Base-by-base conservation (phyloP, 2,797 vertebrate species). In the Neostethus bicornis region DNA sequence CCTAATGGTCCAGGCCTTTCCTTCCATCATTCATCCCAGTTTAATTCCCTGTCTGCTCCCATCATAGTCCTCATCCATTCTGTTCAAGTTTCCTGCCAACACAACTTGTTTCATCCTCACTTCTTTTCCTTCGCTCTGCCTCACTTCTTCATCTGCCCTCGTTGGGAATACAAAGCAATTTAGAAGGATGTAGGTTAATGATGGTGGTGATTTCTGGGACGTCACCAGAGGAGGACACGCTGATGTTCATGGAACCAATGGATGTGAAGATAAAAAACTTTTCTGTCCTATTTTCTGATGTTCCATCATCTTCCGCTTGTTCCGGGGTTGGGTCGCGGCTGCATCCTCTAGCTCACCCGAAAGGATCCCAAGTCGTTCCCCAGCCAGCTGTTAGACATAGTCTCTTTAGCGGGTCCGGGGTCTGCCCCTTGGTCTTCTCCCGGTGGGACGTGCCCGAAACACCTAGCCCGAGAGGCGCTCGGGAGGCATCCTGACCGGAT, bases 161-260 rank as follows among this genome's bases (percentile, higher is more conserved):
- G 11, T 69, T 75, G 86, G 88, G 79, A 85, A 84, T 81, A 79
- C 49, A 63, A 77, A 61, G 73, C 81, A 83, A 86, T 90, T 87
- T 84, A 69, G 70, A 84, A 75, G 61, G 54, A 88, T 90, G 79
- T 86, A 85, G 86, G 86, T 87, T 89, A 90, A 90, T 88, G 85
- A 86, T 75, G 70, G 73, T 6, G 13, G 88, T 88, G 87, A 85
- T 70, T 83, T 80, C 78, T 88, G 75, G 61, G 63, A 84, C 77
- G 77, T 56, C 4, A 53, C 60, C 73, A 83, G 74, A 81, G 63
- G 58, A 66, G 75, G 75, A 72, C 77, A 75, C 78, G n/a, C 66
- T 79, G 79, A 87, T 79, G 76, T 75, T 64, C 61, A 77, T 16
- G 24, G 39, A 74, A 37, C 34, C 32, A 14, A 34, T 55, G 46